Conservation (phyloP, 2,797 vertebrate genomes). For the Bradypodion pumilum region DNA sequence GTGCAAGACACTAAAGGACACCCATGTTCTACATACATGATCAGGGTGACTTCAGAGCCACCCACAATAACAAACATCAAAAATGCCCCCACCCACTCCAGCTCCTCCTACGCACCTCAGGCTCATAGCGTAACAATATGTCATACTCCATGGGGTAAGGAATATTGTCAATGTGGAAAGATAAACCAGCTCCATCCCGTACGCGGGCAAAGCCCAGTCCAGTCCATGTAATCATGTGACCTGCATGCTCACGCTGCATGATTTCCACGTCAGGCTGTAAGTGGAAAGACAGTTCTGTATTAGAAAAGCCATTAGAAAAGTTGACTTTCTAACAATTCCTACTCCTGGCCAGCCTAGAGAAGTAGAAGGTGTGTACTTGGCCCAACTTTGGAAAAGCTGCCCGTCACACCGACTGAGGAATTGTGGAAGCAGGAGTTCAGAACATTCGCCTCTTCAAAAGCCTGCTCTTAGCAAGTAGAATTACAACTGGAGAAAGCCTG, state of each 20-base stretch:
- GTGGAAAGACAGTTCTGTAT: constrained; percentile 4
- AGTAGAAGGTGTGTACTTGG: too few species aligned
- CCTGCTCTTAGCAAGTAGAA: neutral
- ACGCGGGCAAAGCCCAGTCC: constrained; percentile 84
- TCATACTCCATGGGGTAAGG: constrained; percentile 89
- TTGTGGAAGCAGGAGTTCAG: too few species aligned
- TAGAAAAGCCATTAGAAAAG: neutral
- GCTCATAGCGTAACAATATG: constrained; percentile 87
- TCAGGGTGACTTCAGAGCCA: too few species aligned
- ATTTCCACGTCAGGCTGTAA: constrained; percentile 79
- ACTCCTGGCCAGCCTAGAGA: too few species aligned
- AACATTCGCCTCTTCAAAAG: too few species aligned
- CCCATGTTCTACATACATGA: too few species aligned
- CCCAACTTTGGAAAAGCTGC: too few species aligned
- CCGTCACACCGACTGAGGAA: too few species aligned
- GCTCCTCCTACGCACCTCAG: constrained; percentile 77
- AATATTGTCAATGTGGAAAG: constrained; percentile 81
- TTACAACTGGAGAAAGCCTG: neutral
- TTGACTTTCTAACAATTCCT: neutral
- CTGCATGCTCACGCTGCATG: constrained; percentile 67
- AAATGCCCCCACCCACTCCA: neutral
- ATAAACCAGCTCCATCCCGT: constrained; percentile 85
- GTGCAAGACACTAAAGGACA: too few species aligned
- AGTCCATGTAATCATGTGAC: constrained; percentile 83
- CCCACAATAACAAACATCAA: neutral